Percentiles rank a stretch among this genome's conserved stretches.
Evolutionary conservation across 37 sponge, comb jelly and placozoan genomes (phyloP).

Genomic region (Spongia lamella): DNA sequence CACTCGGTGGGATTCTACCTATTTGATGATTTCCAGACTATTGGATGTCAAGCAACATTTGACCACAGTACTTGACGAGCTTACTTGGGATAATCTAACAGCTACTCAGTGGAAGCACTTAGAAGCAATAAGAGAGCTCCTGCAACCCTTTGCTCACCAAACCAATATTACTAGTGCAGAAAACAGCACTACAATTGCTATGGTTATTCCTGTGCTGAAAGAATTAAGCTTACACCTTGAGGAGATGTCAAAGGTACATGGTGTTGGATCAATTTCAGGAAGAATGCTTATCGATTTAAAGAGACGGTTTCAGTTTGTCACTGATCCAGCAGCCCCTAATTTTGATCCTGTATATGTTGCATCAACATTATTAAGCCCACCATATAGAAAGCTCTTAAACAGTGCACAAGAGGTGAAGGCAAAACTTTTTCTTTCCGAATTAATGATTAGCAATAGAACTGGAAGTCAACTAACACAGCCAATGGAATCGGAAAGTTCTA

Average conservation of each 20-base stretch:
- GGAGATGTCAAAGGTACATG: slow-evolving; percentile 2
- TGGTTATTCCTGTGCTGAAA: slow-evolving; percentile 5
- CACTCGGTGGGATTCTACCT: too few species aligned
- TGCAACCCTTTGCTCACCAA: too few species aligned
- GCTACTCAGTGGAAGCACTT: too few species aligned
- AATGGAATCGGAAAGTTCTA: too few species aligned
- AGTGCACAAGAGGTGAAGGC: background rate
- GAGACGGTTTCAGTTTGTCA: background rate
- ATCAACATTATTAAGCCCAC: background rate
- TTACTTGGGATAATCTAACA: slow-evolving; percentile 23
- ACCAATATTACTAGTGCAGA: slow-evolving; percentile 14
- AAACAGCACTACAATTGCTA: background rate
- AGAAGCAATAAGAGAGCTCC: background rate
- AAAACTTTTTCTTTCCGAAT: background rate
- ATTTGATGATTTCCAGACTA: too few species aligned
- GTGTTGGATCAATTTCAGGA: background rate
- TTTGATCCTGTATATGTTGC: slow-evolving; percentile 1
- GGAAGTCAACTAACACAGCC: too few species aligned
- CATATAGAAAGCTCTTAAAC: background rate
- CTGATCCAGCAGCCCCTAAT: background rate
- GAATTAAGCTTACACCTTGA: slow-evolving; percentile 3
- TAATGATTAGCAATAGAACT: background rate
- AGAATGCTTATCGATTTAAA: slow-evolving; percentile 7
- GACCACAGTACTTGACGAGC: slow-evolving; percentile 11
- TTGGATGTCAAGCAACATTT: too few species aligned